Evolutionary conservation across 2,888 invertebrate species (phyloP), one percentile per base, ranked within the genome.

Genomic region (Harmothoe impar): DNA sequence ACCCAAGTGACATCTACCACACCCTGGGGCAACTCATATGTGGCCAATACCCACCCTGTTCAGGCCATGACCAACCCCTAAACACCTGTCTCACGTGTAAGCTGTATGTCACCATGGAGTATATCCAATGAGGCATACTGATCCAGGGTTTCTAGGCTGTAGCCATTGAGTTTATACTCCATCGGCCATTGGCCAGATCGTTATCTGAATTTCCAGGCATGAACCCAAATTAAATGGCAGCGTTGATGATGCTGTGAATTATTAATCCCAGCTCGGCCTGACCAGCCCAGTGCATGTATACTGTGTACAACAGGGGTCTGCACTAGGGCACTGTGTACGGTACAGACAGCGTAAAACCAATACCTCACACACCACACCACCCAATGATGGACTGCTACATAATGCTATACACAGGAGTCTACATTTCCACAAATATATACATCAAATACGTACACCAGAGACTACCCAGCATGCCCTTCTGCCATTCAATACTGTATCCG

Each of bases 211-310:
- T 81, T 81, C 35, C 81, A 33, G 81, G 81, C 81, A 81, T 33
- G 12, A 81, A 81, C 33, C 81, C 81, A 81, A 33, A 81, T 81
- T 81, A 81, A 81, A 81, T 81, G 81, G 81, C 81, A 81, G 81
- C 5, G 35, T 43, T 23, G 33, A 81, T n/a, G 35, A 81, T 15
- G 33, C 23, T 23, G 23, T 81, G 81, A 33, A 81, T 81, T 35
- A 81, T 81, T 81, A 77, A 77, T 25, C 62, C 10, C 62, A 25
- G 62, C 62, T 25, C 62, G 62, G 62, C 62, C 62, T 62, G 62
- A 62, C 62, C n/a, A 25, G 5, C 62, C 25, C 62, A n/a, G 15
- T 20, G 20, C 23, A 1, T 62, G 62, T 62, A 62, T 20, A 62
- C 3, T 12, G 23, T n/a, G 62, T 62, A 62, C 62, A 3, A 62